Evolutionary conservation across 2,797 vertebrate genomes (phyloP).

Genomic region (Acanthurus leucopareius): DNA sequence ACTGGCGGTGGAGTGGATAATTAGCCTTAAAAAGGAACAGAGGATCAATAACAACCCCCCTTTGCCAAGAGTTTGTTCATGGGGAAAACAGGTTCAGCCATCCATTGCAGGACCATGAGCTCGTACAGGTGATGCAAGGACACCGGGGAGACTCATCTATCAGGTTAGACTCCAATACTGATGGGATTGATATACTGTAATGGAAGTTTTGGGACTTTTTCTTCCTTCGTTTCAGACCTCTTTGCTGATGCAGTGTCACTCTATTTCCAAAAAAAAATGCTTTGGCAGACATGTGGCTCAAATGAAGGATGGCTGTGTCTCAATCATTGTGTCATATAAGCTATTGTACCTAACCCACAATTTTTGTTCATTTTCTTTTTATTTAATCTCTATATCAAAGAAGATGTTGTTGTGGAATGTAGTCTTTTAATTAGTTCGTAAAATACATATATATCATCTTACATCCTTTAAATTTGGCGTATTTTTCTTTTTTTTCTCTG

Average conservation of each 20-base stretch:
- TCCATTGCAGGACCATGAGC: slow-evolving; percentile 50
- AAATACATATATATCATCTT: too few species aligned
- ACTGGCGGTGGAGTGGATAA: slow-evolving; percentile 82
- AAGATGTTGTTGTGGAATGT: too few species aligned
- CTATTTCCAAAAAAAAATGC: slow-evolving; percentile 17
- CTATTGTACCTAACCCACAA: neutral
- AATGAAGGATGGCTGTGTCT: slow-evolving; percentile 33
- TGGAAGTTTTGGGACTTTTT: slow-evolving; percentile 26
- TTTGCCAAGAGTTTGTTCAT: slow-evolving; percentile 70
- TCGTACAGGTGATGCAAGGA: slow-evolving; percentile 48
- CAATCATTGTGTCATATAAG: slow-evolving; percentile 1
- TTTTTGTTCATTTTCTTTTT: slow-evolving; percentile 14
- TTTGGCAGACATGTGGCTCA: slow-evolving; percentile 4
- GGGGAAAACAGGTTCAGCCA: slow-evolving; percentile 63
- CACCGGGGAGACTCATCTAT: slow-evolving; percentile 54
- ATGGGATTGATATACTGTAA: slow-evolving; percentile 52
- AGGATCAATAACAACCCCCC: slow-evolving; percentile 77
- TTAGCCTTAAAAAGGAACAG: slow-evolving; percentile 84
- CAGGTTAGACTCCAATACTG: slow-evolving; percentile 32
- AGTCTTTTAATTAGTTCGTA: too few species aligned
- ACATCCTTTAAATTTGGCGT: neutral
- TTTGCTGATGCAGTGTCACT: slow-evolving; percentile 31
- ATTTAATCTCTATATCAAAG: slow-evolving; percentile 27
- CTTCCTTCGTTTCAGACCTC: slow-evolving; percentile 19
- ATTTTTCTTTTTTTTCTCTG: neutral